Evolutionary conservation across 2,113 vertebrate genomes (phyloP).

Genomic region (Platichthys stellatus): DNA sequence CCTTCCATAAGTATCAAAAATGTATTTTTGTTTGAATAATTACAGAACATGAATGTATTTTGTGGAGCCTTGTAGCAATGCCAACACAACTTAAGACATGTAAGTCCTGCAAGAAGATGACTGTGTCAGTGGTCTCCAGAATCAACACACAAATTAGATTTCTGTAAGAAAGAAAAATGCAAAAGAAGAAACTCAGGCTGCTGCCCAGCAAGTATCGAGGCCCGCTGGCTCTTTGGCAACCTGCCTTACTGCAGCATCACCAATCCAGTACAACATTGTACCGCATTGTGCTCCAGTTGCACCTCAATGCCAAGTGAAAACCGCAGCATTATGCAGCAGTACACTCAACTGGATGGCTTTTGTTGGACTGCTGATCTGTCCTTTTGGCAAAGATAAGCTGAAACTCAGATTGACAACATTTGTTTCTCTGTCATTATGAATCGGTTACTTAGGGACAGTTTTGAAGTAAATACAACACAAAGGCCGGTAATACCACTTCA

Average conservation of each 20-base stretch:
- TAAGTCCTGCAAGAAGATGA: neutral
- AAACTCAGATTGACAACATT: neutral
- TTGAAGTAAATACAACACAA: neutral
- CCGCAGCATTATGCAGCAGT: neutral
- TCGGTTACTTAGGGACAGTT: neutral
- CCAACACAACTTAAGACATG: neutral
- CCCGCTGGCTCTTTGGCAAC: neutral
- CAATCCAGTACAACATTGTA: constrained; percentile 3
- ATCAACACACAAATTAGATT: neutral
- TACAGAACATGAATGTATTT: too few relatives aligned
- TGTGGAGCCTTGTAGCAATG: neutral
- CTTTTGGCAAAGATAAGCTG: neutral
- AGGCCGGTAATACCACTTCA: neutral
- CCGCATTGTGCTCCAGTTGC: constrained; percentile 3
- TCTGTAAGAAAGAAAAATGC: neutral
- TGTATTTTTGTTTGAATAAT: too few relatives aligned
- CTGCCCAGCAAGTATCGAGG: neutral
- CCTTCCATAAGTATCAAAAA: too few relatives aligned
- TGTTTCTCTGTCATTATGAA: neutral
- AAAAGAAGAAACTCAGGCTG: neutral
- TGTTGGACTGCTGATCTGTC: neutral
- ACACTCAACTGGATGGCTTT: neutral
- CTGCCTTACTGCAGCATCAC: neutral
- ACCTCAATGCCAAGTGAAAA: neutral
- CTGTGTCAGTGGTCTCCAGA: neutral